A percentile compares a stretch with the other conserved stretches of the same genome.
Conservation (phyloP, 2,797 vertebrate genomes). For the Clarias platycephalus region DNA sequence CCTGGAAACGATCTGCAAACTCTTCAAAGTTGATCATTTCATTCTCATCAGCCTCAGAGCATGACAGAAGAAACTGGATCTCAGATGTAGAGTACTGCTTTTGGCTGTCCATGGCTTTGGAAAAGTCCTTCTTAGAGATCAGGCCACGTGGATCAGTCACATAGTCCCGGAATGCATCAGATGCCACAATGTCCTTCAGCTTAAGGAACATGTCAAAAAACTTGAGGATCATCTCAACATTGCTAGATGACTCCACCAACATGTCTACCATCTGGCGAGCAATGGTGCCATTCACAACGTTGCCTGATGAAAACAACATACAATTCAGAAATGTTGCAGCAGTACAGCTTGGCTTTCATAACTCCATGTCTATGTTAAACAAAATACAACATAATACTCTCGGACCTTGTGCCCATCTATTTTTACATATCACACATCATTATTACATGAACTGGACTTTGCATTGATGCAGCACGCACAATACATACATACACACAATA, state of each 20-base stretch:
- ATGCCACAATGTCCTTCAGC: conserved; percentile 93
- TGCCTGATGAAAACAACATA: conserved; percentile 72
- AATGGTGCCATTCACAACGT: conserved; percentile 93
- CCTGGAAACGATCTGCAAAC: conserved; percentile 91
- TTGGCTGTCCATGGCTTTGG: conserved; percentile 98
- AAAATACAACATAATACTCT: no score
- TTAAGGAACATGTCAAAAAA: conserved; percentile 99
- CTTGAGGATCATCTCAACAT: conserved; percentile 98
- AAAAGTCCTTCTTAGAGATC: conserved; percentile 98
- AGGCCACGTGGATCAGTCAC: conserved; percentile 90
- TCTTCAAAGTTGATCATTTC: conserved; percentile 97
- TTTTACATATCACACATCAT: no score
- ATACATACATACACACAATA: no score
- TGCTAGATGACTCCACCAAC: conserved; percentile 96
- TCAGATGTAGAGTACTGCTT: conserved; percentile 88
- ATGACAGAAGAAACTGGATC: conserved; percentile 95
- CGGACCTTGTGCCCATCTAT: no score
- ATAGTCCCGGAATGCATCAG: conserved; percentile 92
- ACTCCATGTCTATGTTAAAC: not conserved
- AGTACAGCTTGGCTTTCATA: not conserved
- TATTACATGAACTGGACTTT: no score
- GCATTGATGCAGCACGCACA: no score
- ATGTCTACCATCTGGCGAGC: conserved; percentile 98
- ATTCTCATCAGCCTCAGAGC: conserved; percentile 94
- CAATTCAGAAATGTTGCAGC: not conserved